A percentile compares a stretch with the other conserved stretches of the same genome.
phyloP scores from a whole-genome alignment of 2,113 vertebrate species.

The Octodon degus region DNA sequence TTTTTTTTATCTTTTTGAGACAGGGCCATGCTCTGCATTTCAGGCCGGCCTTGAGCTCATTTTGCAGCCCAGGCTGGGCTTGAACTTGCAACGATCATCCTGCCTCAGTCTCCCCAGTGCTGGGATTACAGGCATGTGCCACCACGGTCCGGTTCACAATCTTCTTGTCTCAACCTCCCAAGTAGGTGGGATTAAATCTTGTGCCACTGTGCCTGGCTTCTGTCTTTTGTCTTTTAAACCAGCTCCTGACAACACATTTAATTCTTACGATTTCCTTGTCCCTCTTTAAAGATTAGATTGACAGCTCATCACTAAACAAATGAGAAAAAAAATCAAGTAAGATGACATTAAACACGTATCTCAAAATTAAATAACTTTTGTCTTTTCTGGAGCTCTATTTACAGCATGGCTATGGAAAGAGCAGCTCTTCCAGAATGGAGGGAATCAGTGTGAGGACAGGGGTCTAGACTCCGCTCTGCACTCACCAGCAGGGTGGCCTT shows the following conservation, averaged over 20 bases:
- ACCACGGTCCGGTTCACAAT: background rate
- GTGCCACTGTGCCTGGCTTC: background rate
- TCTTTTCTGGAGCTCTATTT: background rate
- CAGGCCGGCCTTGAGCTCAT: too few species aligned
- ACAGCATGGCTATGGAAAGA: background rate
- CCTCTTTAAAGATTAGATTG: background rate
- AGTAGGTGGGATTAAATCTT: background rate
- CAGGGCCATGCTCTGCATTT: too few species aligned
- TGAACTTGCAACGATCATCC: too few species aligned
- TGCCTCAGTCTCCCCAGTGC: too few species aligned
- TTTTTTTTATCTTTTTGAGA: too few species aligned
- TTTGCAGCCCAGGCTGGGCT: too few species aligned
- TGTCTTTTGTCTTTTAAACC: background rate
- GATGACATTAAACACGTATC: background rate
- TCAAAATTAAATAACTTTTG: background rate
- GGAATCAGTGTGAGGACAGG: background rate
- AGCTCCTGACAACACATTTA: background rate
- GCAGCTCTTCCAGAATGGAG: background rate
- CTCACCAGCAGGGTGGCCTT: background rate
- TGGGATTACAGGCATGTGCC: too few species aligned
- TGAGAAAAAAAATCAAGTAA: background rate
- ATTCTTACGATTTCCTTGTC: background rate
- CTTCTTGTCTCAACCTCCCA: background rate
- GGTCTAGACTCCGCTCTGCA: background rate
- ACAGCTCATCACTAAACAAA: slow-evolving; percentile 4